Evolutionary conservation across 2,113 vertebrate species (phyloP).

Genomic region (Saimiri boliviensis): DNA sequence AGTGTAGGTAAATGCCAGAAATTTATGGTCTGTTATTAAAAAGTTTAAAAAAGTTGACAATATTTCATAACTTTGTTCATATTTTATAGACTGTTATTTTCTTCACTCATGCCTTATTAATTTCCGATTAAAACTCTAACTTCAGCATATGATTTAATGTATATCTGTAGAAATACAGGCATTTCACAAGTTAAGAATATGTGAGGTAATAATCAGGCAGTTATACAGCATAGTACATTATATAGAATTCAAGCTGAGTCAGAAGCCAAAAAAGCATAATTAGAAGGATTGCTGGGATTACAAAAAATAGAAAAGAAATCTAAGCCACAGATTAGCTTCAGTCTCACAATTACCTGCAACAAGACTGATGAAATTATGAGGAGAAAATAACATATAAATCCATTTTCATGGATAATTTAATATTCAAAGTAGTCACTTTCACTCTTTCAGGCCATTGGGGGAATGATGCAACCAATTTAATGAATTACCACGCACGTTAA

Average conservation of each 20-base stretch:
- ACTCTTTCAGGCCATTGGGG: neutral
- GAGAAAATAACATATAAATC: slow-evolving; percentile 24
- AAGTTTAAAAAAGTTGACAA: neutral
- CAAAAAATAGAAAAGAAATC: neutral
- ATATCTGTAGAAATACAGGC: neutral
- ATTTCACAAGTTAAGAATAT: slow-evolving; percentile 16
- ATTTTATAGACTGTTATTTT: slow-evolving; percentile 17
- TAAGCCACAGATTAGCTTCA: neutral
- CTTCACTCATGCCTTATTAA: neutral
- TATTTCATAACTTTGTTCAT: slow-evolving; percentile 20
- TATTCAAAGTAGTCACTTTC: slow-evolving; percentile 17
- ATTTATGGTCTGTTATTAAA: neutral
- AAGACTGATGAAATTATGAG: slow-evolving; percentile 13
- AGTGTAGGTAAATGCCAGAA: neutral
- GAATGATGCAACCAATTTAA: neutral
- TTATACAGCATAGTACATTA: neutral
- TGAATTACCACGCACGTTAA: neutral
- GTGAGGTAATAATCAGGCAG: neutral
- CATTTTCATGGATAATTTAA: slow-evolving; percentile 29
- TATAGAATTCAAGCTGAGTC: neutral
- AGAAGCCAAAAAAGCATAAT: neutral
- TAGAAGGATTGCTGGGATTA: slow-evolving; percentile 37
- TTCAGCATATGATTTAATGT: neutral
- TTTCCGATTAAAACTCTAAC: slow-evolving; percentile 26
- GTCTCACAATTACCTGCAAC: slow-evolving; percentile 10